These are phyloP conservation scores for Rhynchonema sp. DNA, from an alignment of 2,888 invertebrate species.

Conservation along the genomic window DNA sequence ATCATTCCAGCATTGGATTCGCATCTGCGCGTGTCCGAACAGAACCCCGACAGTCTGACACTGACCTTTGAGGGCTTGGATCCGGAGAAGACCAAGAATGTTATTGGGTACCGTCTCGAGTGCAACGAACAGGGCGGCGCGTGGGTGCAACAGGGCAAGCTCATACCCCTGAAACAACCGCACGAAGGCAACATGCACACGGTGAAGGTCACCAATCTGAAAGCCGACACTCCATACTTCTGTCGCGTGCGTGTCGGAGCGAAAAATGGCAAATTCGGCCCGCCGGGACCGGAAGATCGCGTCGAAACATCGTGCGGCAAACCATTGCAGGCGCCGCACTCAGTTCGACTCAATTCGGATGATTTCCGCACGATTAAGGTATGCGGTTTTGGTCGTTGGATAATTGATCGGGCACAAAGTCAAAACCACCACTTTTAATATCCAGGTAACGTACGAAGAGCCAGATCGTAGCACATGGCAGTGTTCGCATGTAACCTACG, in stretches of 20 bases:
- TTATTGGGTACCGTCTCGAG: conserved; percentile 25
- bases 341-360: conserved; percentile 17
- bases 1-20: conserved; percentile 24
- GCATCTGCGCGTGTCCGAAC: conserved; percentile 19
- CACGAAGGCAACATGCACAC: background rate
- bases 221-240: conserved; percentile 26
- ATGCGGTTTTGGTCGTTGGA: too few species aligned
- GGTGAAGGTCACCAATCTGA: conserved; percentile 17
- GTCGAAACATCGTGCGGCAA: conserved; percentile 24
- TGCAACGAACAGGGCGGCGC: conserved; percentile 13
- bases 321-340: conserved; percentile 20
- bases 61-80: conserved; percentile 23
- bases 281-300: conserved; percentile 23
- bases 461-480: conserved; percentile 18
- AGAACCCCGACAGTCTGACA: conserved; percentile 22
- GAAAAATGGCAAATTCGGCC: conserved; percentile 24
- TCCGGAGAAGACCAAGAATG: conserved; percentile 13
- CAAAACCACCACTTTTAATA: background rate
- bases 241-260: conserved; percentile 26
- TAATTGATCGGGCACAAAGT: too few species aligned
- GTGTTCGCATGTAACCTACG: conserved; percentile 21
- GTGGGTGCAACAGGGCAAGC: conserved; percentile 5
- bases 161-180: background rate
- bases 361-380: conserved; percentile 21
- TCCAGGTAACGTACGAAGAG: background rate